These are phyloP conservation scores for Microcebus murinus DNA, from an alignment of 2,113 vertebrate genomes.

Conservation along the genomic window DNA sequence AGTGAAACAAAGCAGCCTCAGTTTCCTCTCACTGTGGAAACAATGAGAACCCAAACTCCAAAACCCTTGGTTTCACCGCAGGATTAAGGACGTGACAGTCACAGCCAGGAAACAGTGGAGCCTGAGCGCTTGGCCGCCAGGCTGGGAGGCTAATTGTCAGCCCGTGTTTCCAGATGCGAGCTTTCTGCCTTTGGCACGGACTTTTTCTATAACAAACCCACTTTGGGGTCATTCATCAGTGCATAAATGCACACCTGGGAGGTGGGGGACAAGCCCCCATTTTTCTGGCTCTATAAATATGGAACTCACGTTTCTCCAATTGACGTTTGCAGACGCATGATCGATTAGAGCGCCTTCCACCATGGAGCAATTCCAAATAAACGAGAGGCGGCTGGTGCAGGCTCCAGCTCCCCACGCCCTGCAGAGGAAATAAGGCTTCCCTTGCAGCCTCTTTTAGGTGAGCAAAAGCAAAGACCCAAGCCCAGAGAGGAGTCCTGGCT, in stretches of 20 bases:
- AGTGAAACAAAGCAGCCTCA: background rate
- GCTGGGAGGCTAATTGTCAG: conserved; percentile 50
- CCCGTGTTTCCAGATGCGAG: conserved; percentile 63
- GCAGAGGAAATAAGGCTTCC: conserved; percentile 13
- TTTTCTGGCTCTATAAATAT: conserved; percentile 76
- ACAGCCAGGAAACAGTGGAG: background rate
- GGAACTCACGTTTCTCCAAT: conserved; percentile 70
- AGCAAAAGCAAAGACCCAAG: conserved; percentile 16
- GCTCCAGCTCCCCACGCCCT: background rate
- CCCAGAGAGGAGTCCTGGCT: background rate
- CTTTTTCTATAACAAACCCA: conserved; percentile 69
- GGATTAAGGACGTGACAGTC: background rate
- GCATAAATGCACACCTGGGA: conserved; percentile 77
- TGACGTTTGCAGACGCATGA: conserved; percentile 65
- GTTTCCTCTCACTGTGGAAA: background rate
- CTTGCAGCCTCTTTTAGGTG: background rate
- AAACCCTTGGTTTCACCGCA: background rate
- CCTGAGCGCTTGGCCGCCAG: background rate
- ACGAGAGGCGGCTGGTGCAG: background rate
- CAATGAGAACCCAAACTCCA: background rate
- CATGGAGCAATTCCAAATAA: conserved; percentile 61
- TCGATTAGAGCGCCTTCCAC: conserved; percentile 57
- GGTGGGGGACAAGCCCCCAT: conserved; percentile 62
- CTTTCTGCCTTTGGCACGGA: conserved; percentile 60
- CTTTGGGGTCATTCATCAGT: conserved; percentile 74